A percentile compares a stretch with the other conserved stretches of the same genome.
These are phyloP conservation scores for Parauchenoglanis ngamensis DNA, from an alignment of 2,797 vertebrate species.

Conservation along the genomic window DNA sequence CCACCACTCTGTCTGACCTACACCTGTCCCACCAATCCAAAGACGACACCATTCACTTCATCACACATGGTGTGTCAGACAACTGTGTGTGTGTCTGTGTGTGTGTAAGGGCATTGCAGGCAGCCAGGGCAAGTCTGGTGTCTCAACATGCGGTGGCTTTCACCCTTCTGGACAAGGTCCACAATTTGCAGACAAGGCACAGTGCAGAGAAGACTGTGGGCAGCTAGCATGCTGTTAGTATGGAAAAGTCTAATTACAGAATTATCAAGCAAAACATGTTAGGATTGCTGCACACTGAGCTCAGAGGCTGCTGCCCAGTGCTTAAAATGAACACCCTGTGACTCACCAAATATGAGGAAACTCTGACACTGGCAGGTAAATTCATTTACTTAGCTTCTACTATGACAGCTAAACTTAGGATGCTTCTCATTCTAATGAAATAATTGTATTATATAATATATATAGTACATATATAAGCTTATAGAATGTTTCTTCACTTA, in stretches of 20 bases:
- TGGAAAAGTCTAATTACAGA: constrained; percentile 33
- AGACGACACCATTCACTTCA: constrained; percentile 21
- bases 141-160: constrained; percentile 51
- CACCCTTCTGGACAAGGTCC: constrained; percentile 54
- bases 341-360: constrained; percentile 1
- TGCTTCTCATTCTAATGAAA: background rate
- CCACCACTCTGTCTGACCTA: constrained; percentile 43
- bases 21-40: constrained; percentile 46
- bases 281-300: background rate
- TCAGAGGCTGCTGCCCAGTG: constrained; percentile 9
- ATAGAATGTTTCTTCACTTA: background rate
- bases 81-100: constrained; percentile 25
- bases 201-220: constrained; percentile 2
- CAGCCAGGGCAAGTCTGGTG: constrained; percentile 28
- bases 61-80: constrained; percentile 37
- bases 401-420: background rate
- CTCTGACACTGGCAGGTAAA: background rate
- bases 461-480: background rate
- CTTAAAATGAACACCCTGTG: constrained; percentile 15
- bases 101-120: constrained; percentile 25
- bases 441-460: too few relatives aligned
- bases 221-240: constrained; percentile 17
- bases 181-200: constrained; percentile 44
- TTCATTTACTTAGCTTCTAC: constrained; percentile 1
- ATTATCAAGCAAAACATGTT: constrained; percentile 37